Evolutionary conservation across 2,113 vertebrate species (phyloP), one percentile per base, ranked within the genome.

Genomic region (Sigmodon hispidus): DNA sequence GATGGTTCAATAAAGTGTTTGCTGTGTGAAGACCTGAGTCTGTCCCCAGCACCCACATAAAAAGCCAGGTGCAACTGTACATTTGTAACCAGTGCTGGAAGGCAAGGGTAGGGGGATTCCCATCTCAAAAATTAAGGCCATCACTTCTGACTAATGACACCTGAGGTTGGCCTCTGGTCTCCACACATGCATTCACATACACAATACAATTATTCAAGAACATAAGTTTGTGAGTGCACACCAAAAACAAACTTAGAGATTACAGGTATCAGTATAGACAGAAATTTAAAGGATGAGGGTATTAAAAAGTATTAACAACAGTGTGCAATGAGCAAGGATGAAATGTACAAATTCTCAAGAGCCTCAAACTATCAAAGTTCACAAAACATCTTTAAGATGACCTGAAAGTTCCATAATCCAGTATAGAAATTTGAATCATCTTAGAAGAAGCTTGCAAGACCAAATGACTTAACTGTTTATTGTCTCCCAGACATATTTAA

Each of bases 281-380:
- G 11, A 90, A 43, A 77, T 72, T 93, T 65, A 73, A 73, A 95
- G n/a, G 50, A 31, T 69, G 40, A 57, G 12, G 22, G 63, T 67
- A 48, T 87, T 86, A 75, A 59, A 12, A 81, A 50, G 88, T 69
- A 65, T 84, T n/a, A 90, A 76, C 19, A 90, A 79, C 10, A 75
- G 85, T 63, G 69, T 83, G 29, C n/a, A 61, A 63, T 65, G 40
- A 80, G 57, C 75, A 55, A 75, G 26, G 7, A 85, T 89, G 40
- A 92, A 75, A 76, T 93, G 61, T 22, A 67, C 70, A 91, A 83
- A 87, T 95, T 87, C 59, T 92, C 94, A 13, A 87, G 59, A 90
- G 43, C 63, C 29, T 59, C 36, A 84, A 93, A 90, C n/a, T 85
- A 21, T 16, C 11, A 34, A 92, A 86, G 24, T 19, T 57, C 70